These are phyloP conservation scores for Solen grandis DNA, from an alignment of 1,140 invertebrate species.

Conservation along the genomic window DNA sequence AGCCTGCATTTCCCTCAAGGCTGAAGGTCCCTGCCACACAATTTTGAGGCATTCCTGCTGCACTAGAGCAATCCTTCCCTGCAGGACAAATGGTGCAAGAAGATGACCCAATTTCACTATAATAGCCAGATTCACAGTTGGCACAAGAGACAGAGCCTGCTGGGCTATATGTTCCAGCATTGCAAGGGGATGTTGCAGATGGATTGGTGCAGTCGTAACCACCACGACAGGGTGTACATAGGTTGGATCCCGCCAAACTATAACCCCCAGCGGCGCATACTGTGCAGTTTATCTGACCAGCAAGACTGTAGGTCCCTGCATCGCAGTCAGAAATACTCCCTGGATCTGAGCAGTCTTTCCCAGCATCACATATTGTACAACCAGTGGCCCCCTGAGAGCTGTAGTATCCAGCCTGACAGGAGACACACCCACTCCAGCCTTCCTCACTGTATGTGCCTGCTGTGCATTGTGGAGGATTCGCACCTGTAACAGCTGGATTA, in stretches of 20 bases:
- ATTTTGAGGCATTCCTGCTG: slow-evolving; percentile 15
- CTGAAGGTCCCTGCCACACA: slow-evolving; percentile 33
- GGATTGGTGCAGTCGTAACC: slow-evolving; percentile 57
- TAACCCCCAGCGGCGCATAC: slow-evolving; percentile 51
- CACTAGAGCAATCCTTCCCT: slow-evolving; percentile 58
- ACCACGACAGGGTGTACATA: slow-evolving; percentile 66
- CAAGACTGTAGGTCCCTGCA: slow-evolving; percentile 36
- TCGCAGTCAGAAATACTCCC: slow-evolving; percentile 15
- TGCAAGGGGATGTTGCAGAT: slow-evolving; percentile 51
- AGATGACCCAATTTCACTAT: slow-evolving; percentile 40
- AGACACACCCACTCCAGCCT: slow-evolving; percentile 40
- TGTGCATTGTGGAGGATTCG: background rate
- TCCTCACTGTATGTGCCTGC: slow-evolving; percentile 44
- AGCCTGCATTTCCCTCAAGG: slow-evolving; percentile 8
- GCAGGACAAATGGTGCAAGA: slow-evolving; percentile 47
- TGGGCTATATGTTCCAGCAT: slow-evolving; percentile 64
- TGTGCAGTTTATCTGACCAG: slow-evolving; percentile 19
- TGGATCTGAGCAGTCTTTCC: slow-evolving; percentile 60
- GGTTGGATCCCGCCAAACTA: slow-evolving; percentile 46
- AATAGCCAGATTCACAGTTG: slow-evolving; percentile 57
- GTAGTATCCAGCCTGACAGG: slow-evolving; percentile 59
- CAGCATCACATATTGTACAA: slow-evolving; percentile 67
- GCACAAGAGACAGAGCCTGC: slow-evolving; percentile 47
- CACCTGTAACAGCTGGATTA: slow-evolving; percentile 8
- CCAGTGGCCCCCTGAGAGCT: slow-evolving; percentile 21